Conservation (phyloP, 2,797 vertebrate species). For the Chrysocyon brachyurus region DNA sequence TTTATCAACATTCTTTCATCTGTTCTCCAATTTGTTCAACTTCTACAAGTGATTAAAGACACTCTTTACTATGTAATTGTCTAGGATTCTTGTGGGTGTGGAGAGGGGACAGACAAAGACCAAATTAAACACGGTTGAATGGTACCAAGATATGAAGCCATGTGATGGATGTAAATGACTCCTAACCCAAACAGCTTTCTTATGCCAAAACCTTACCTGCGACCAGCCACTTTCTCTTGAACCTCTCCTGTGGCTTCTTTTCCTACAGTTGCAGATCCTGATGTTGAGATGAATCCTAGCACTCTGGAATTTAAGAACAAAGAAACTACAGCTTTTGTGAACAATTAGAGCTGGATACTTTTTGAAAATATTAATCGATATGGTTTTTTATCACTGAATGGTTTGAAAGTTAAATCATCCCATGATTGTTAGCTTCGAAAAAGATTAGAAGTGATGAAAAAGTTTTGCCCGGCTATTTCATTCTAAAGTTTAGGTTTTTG, state of each 20-base stretch:
- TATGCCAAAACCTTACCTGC: background rate
- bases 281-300: background rate
- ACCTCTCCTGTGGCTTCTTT: background rate
- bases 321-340: background rate
- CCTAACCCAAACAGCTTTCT: background rate
- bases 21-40: background rate
- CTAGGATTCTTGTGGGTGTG: background rate
- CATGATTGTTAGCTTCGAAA: background rate
- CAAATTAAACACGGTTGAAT: conserved; percentile 15
- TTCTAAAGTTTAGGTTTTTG: background rate
- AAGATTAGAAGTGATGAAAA: background rate
- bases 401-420: background rate
- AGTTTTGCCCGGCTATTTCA: background rate
- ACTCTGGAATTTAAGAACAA: background rate
- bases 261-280: background rate
- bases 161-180: background rate
- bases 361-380: background rate
- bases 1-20: background rate
- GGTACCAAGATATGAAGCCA: background rate
- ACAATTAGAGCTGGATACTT: background rate
- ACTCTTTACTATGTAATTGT: background rate
- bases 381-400: background rate
- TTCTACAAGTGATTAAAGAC: background rate
- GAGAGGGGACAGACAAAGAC: background rate
- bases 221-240: background rate